Evolutionary conservation across 2,797 vertebrate genomes (phyloP).

Genomic region (Chelon labrosus): DNA sequence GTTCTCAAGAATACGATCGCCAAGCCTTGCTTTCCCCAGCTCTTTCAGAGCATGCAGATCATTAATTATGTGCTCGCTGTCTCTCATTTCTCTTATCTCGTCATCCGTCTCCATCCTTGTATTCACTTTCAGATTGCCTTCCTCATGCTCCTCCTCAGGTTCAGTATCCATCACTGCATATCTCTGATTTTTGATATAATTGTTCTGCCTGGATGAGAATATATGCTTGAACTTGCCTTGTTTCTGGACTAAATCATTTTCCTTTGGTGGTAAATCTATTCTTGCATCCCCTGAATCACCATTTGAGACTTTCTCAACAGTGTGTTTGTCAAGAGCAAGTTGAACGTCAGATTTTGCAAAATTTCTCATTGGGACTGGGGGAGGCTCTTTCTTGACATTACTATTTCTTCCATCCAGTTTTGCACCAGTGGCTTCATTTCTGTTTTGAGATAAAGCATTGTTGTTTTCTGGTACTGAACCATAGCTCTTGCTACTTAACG

Average conservation of each 20-base stretch:
- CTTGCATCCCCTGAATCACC: conserved; percentile 23
- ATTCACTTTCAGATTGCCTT: conserved; percentile 48
- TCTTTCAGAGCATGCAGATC: conserved; percentile 78
- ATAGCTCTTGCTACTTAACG: conserved; percentile 14
- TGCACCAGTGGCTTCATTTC: conserved; percentile 26
- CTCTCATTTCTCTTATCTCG: conserved; percentile 47
- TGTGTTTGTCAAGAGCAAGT: conserved; percentile 51
- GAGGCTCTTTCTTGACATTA: conserved; percentile 65
- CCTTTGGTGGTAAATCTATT: conserved; percentile 43
- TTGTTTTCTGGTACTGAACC: conserved; percentile 17
- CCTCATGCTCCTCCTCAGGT: conserved; percentile 39
- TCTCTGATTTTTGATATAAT: conserved; percentile 86
- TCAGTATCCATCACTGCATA: conserved; percentile 59
- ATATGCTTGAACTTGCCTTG: conserved; percentile 68
- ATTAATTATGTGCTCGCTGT: conserved; percentile 69
- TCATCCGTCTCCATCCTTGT: conserved; percentile 23
- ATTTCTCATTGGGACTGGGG: conserved; percentile 72
- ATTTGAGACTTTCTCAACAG: conserved; percentile 36
- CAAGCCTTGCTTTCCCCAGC: conserved; percentile 64
- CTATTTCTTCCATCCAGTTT: conserved; percentile 12
- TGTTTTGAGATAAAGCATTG: conserved; percentile 12
- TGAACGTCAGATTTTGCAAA: conserved; percentile 68
- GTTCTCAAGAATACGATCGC: conserved; percentile 46
- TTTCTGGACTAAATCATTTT: conserved; percentile 55
- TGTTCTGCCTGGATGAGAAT: conserved; percentile 84